These are phyloP conservation scores for Chelonoidis abingdonii DNA, from an alignment of 2,113 vertebrate genomes.

Conservation along the genomic window DNA sequence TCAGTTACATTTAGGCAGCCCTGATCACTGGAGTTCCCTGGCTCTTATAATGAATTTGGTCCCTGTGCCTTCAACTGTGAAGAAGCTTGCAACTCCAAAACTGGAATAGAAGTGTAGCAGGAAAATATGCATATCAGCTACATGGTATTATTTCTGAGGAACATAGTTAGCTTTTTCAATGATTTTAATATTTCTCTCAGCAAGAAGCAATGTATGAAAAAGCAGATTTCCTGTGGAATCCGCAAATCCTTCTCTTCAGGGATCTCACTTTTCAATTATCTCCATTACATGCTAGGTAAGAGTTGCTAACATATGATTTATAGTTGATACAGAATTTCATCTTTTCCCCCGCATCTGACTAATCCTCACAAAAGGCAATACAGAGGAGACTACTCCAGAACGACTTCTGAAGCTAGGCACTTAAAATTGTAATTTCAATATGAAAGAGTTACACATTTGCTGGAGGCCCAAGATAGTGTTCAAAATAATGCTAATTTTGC, in stretches of 20 bases:
- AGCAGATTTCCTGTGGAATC: not conserved
- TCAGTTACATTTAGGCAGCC: not conserved
- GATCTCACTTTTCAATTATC: not conserved
- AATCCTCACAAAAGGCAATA: too few relatives aligned
- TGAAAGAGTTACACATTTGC: not conserved
- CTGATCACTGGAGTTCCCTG: not conserved
- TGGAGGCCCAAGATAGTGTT: not conserved
- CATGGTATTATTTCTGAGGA: too few relatives aligned
- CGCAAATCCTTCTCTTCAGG: not conserved
- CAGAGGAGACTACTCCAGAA: not conserved
- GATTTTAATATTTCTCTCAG: not conserved
- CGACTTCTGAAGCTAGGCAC: not conserved
- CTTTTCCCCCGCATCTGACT: not conserved
- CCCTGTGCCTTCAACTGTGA: not conserved
- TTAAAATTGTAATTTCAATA: not conserved
- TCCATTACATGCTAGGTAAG: not conserved
- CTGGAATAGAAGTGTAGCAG: not conserved
- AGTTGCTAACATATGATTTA: not conserved
- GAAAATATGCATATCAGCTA: too few relatives aligned
- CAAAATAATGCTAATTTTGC: slow-evolving; percentile 7
- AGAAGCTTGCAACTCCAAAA: not conserved
- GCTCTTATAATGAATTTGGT: not conserved
- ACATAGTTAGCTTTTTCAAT: too few relatives aligned
- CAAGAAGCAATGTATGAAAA: not conserved
- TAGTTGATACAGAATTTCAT: not conserved